Conservation (phyloP, 2,797 vertebrate species). For the Smutsia temminckii region DNA sequence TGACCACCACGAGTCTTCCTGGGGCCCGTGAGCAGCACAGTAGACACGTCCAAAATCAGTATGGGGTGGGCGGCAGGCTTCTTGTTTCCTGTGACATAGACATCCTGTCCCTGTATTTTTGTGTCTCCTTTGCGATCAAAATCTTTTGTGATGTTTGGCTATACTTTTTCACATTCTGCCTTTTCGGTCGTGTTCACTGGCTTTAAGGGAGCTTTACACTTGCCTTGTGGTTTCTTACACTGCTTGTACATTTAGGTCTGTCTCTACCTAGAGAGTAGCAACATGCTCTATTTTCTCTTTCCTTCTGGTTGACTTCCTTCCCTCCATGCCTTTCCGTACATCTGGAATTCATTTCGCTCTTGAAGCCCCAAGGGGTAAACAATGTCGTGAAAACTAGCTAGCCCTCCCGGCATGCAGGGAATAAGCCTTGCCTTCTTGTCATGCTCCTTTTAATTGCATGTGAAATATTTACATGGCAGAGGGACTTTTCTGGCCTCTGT, state of each 20-base stretch:
- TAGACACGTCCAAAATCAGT: fast-evolving
- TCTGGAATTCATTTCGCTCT: background rate
- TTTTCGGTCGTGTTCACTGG: fast-evolving
- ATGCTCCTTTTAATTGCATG: background rate
- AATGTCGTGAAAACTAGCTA: background rate
- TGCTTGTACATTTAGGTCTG: fast-evolving
- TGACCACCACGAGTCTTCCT: fast-evolving
- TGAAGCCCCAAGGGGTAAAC: background rate
- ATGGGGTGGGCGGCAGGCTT: fast-evolving
- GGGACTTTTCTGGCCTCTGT: background rate
- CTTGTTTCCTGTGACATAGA: too few relatives aligned
- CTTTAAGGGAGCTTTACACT: background rate
- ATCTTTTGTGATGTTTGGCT: background rate
- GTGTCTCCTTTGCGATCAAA: too few relatives aligned
- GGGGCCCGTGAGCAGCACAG: background rate
- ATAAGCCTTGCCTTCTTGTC: fast-evolving
- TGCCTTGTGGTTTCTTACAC: fast-evolving
- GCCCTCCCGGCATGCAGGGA: too few relatives aligned
- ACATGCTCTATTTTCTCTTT: fast-evolving
- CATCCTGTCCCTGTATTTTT: fast-evolving
- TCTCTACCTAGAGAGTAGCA: fast-evolving
- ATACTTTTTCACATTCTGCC: fast-evolving
- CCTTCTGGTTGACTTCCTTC: fast-evolving
- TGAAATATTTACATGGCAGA: fast-evolving
- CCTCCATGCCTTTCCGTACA: fast-evolving